Evolutionary conservation across 2,797 vertebrate species (phyloP), one percentile per base, ranked within the genome.

Genomic region (Anableps anableps): DNA sequence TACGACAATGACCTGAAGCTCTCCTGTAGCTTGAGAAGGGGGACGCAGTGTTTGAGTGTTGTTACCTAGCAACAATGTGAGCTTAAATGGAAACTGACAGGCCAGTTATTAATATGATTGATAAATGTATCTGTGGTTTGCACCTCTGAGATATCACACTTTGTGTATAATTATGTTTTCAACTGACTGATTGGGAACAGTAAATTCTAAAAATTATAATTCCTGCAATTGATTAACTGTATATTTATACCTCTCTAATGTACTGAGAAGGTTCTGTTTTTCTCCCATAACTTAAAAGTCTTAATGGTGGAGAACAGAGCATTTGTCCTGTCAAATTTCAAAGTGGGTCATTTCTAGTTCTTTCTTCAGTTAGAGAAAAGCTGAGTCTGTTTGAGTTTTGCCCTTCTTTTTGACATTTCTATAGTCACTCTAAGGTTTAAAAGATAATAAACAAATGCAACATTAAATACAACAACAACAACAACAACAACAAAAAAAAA

Each of bases 21-120:
- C 3, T 86, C 36, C 13, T 70, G 36, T 72, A 76, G 29, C 77
- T 53, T 72, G 76, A 26, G 38, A 70, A 80, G 74, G 50, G 76
- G 62, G 60, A 64, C 29, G 78, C n/a, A 70, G 34, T 43, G 72
- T n/a, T 55, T 55, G 53, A 26, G 23, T 26, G 47, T 31, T 47
- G 72, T 74, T 34, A 81, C n/a, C 48, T 41, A 13, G 2, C 23
- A 50, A 51, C 77, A 71, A 13, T 60, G 21, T 73, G 51, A 55
- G 19, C 29, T 50, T 11, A 70, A 8, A 68, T 36, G 38, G 55
- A 53, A 36, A 19, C 47, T 76, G 21, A 4, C 1, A 66, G 62
- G 0, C 3, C 1, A 1, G 19, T 75, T 48, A 75, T 75, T 71
- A 73, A 23, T 58, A 41, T 66, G 43, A 21, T 45, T 47, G 50